A percentile compares a stretch with the other conserved stretches of the same genome.
These are phyloP conservation scores for Hydrotaea diabolus DNA, from an alignment of 2,888 invertebrate species.

Conservation along the genomic window DNA sequence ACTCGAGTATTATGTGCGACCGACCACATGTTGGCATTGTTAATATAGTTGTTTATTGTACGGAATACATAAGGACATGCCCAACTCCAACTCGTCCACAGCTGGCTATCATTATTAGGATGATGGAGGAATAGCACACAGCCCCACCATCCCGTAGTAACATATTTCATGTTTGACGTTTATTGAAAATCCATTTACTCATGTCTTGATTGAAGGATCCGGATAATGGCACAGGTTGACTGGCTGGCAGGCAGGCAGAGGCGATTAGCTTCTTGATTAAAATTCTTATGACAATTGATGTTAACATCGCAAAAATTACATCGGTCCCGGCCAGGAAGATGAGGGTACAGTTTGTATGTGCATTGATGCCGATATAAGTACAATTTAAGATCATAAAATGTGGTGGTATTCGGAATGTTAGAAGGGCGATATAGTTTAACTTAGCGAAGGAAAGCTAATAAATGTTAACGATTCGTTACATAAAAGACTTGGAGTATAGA, in stretches of 20 bases:
- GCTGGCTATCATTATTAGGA: background rate
- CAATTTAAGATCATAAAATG: background rate
- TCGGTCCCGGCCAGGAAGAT: background rate
- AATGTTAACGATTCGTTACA: no score
- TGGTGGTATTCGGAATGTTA: no score
- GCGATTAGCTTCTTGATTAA: slow-evolving; percentile 54
- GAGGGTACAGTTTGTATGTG: background rate
- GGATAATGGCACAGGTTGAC: slow-evolving; percentile 20
- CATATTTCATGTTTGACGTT: slow-evolving; percentile 51
- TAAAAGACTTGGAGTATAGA: no score
- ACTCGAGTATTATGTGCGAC: slow-evolving; percentile 24
- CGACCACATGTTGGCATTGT: slow-evolving; percentile 56
- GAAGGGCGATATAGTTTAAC: no score
- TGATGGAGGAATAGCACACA: background rate
- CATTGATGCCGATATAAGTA: background rate
- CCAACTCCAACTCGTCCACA: no score
- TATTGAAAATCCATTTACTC: slow-evolving; percentile 55
- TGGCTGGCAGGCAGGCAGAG: background rate
- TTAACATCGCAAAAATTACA: background rate
- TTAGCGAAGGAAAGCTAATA: no score
- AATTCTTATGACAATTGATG: slow-evolving; percentile 51
- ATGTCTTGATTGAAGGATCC: slow-evolving; percentile 20
- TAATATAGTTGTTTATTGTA: slow-evolving; percentile 57
- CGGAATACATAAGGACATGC: background rate
- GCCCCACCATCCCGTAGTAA: background rate